Conservation (phyloP, 2,113 vertebrate species). For the Actenoides lindsayi region DNA sequence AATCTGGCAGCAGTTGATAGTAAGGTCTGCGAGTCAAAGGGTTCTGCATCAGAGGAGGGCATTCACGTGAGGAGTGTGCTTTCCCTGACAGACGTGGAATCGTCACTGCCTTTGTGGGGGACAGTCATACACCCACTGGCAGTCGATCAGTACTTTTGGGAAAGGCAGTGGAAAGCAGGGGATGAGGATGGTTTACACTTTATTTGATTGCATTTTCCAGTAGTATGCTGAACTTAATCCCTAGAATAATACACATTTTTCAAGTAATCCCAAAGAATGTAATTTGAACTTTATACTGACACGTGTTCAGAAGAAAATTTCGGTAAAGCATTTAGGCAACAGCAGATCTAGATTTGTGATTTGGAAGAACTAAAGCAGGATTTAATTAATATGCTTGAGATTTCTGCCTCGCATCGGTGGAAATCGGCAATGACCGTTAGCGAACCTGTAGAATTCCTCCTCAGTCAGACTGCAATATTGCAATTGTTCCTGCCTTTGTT, state of each 20-base stretch:
- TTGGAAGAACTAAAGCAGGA: background rate
- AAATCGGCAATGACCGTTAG: background rate
- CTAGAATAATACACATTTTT: background rate
- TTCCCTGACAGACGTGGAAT: background rate
- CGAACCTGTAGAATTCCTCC: background rate
- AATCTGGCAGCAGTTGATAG: conserved; percentile 16
- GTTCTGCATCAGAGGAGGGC: background rate
- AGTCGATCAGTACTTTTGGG: background rate
- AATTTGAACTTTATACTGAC: background rate
- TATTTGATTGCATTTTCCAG: background rate
- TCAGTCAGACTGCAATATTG: background rate
- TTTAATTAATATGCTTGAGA: background rate
- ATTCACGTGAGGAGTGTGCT: background rate
- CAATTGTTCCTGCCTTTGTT: background rate
- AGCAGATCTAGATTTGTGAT: background rate
- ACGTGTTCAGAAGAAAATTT: background rate
- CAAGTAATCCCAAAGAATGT: background rate
- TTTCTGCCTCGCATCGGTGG: background rate
- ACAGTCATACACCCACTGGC: background rate
- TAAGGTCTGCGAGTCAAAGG: background rate
- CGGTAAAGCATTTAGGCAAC: background rate
- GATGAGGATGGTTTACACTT: background rate
- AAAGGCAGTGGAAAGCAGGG: background rate
- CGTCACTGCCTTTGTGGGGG: background rate
- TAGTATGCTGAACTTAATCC: background rate